Percentiles rank a stretch among this genome's conserved stretches.
phyloP scores from a whole-genome alignment of 1,140 invertebrate genomes.

The Pygmarrhopalites habei region DNA sequence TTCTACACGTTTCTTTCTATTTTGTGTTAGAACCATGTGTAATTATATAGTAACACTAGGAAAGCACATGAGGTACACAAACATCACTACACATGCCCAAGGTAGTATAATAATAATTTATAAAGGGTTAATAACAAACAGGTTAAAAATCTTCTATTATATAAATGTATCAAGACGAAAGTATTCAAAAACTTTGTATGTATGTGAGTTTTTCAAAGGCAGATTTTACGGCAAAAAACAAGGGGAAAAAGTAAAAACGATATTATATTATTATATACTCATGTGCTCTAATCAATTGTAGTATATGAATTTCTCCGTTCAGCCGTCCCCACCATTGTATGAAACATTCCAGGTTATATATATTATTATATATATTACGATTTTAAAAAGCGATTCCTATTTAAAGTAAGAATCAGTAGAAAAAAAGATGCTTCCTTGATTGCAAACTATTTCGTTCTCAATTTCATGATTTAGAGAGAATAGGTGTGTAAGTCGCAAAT shows the following conservation, averaged over 20 bases:
- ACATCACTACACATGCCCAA: slow-evolving; percentile 19
- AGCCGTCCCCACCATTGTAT: no score
- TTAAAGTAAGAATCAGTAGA: not conserved
- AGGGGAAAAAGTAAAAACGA: not conserved
- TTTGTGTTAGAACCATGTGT: not conserved
- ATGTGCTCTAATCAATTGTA: no score
- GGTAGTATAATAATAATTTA: not conserved
- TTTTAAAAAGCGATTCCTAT: no score
- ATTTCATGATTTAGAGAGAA: not conserved
- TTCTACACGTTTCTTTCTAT: not conserved
- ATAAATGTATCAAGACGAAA: no score
- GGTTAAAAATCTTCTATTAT: not conserved
- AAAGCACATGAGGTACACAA: slow-evolving; percentile 30
- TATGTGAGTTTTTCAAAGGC: no score
- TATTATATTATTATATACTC: not conserved
- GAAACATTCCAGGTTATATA: no score
- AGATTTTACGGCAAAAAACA: not conserved
- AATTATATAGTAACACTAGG: slow-evolving; percentile 6
- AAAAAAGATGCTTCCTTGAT: no score
- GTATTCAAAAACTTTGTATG: no score
- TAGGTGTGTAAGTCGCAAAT: not conserved
- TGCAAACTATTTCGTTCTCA: no score
- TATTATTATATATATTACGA: no score
- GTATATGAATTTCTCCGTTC: no score
- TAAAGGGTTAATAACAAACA: slow-evolving; percentile 3